phyloP scores from a whole-genome alignment of 1,140 invertebrate species.

The Palaemon carinicauda region DNA sequence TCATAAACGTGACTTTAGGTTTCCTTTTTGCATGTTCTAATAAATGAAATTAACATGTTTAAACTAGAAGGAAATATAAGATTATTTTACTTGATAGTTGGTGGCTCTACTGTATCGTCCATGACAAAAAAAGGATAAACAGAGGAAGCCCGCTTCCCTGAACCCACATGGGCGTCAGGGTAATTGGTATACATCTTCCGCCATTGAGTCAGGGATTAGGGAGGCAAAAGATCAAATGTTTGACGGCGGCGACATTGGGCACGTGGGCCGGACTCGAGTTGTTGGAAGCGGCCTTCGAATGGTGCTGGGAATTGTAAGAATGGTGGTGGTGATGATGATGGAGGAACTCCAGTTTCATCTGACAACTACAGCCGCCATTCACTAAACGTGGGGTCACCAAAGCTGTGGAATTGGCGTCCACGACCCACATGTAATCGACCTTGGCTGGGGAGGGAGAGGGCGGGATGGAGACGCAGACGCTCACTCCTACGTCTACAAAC shows the following conservation, averaged over 20 bases:
- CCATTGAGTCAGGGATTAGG: constrained; percentile 93
- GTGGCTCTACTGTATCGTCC: too few relatives aligned
- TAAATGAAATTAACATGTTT: too few relatives aligned
- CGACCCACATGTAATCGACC: constrained; percentile 85
- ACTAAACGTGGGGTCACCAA: constrained; percentile 92
- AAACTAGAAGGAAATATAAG: too few relatives aligned
- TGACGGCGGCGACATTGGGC: constrained; percentile 31
- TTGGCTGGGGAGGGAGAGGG: background rate
- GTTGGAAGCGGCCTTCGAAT: background rate
- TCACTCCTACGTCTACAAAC: constrained; percentile 10
- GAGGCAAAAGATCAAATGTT: constrained; percentile 77
- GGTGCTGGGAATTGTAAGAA: background rate
- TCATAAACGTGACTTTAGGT: too few relatives aligned
- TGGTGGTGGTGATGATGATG: constrained; percentile 61
- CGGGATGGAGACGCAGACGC: background rate
- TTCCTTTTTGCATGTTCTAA: too few relatives aligned
- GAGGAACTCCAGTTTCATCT: constrained; percentile 86
- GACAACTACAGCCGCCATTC: constrained; percentile 88
- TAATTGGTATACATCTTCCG: constrained; percentile 87
- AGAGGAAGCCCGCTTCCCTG: background rate
- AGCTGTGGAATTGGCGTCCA: constrained; percentile 95
- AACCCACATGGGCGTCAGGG: constrained; percentile 71
- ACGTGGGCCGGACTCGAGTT: too few relatives aligned
- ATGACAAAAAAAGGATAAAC: background rate
- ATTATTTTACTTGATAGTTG: too few relatives aligned